Conservation (phyloP, 2,888 invertebrate species). For the Cephalotes varians region DNA sequence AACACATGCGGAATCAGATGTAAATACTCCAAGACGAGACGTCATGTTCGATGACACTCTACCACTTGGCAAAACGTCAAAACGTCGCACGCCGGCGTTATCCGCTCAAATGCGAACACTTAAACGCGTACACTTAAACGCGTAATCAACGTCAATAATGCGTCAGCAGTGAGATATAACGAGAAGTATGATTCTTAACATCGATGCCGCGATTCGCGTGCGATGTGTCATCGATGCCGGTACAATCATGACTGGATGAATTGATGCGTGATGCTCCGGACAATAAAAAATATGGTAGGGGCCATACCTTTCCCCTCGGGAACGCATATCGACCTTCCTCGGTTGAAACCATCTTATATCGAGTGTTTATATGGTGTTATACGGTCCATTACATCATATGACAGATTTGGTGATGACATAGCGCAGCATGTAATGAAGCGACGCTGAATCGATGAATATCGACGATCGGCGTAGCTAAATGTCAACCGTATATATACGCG, state of each 20-base stretch:
- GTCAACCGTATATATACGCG: too few species aligned
- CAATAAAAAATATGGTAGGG: constrained; percentile 47
- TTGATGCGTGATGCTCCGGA: constrained; percentile 4
- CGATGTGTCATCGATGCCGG: constrained; percentile 34
- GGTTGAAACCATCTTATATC: constrained; percentile 57
- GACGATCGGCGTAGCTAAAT: constrained; percentile 3
- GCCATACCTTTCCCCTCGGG: constrained; percentile 46
- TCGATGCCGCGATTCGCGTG: too few species aligned
- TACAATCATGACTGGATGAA: constrained; percentile 43
- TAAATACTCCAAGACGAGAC: neutral
- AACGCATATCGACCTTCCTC: constrained; percentile 66
- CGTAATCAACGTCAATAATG: constrained; percentile 24
- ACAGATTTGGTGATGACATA: constrained; percentile 80
- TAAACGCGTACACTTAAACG: constrained; percentile 19
- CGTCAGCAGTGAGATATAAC: neutral
- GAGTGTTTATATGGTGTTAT: constrained; percentile 53
- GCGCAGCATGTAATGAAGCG: constrained; percentile 55
- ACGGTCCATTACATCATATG: constrained; percentile 78
- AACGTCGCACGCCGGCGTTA: constrained; percentile 37
- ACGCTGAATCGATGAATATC: constrained; percentile 15
- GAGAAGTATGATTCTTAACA: neutral
- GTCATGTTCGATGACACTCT: constrained; percentile 14
- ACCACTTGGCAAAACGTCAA: constrained; percentile 28
- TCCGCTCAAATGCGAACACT: constrained; percentile 24
- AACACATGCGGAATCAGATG: constrained; percentile 1